A percentile compares a stretch with the other conserved stretches of the same genome.
Conservation (phyloP, 1,140 invertebrate species). For the Pygmarrhopalites habei region DNA sequence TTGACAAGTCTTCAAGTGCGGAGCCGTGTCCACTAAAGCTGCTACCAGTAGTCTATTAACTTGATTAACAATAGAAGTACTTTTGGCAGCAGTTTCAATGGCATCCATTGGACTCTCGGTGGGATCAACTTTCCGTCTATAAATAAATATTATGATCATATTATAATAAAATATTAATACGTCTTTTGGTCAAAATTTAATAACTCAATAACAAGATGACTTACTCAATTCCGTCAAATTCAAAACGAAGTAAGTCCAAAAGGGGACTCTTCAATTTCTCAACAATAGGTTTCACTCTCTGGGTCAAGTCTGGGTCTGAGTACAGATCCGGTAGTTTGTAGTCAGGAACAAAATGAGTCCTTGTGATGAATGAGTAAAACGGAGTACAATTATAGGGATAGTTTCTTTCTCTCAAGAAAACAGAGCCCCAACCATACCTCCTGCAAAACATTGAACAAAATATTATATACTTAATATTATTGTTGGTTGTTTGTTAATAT, state of each 20-base stretch:
- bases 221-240: constrained; percentile 4
- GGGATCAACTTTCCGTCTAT: background rate
- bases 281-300: constrained; percentile 10
- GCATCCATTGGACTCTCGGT: background rate
- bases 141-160: background rate
- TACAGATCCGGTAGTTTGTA: constrained; percentile 47
- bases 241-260: constrained; percentile 12
- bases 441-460: too few relatives aligned
- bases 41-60: constrained; percentile 60
- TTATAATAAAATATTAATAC: background rate
- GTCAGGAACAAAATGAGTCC: constrained; percentile 56
- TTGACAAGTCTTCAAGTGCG: constrained; percentile 34
- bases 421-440: too few relatives aligned
- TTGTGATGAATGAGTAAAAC: constrained; percentile 61
- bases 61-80: constrained; percentile 47
- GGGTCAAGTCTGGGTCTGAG: constrained; percentile 7
- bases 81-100: background rate
- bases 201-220: background rate
- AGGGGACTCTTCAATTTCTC: constrained; percentile 15
- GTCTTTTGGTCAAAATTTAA: background rate
- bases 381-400: constrained; percentile 63
- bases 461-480: too few relatives aligned
- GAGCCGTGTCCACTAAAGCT: constrained; percentile 49
- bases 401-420: too few relatives aligned
- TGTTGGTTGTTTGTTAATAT: too few relatives aligned